Conservation (phyloP, 1,140 invertebrate genomes). For the Choristoneura fumiferana region DNA sequence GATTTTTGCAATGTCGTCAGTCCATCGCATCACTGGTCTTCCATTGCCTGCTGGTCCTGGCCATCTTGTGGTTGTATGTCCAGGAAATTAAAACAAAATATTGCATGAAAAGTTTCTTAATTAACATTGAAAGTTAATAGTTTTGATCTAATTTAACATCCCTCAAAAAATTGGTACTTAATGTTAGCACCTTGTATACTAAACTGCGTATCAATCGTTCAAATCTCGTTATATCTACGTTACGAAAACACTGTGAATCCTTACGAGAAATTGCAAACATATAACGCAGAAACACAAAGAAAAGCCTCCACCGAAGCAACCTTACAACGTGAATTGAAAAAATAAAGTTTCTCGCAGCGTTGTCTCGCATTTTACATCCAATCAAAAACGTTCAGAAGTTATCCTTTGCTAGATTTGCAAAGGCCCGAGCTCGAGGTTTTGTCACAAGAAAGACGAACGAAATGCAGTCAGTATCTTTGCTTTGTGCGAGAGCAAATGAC, state of each 20-base stretch:
- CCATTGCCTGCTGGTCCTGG: too few species aligned
- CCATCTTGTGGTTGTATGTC: too few species aligned
- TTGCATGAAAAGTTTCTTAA: too few species aligned
- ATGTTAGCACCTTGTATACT: too few species aligned
- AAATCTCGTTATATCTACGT: background rate
- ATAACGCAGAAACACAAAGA: conserved; percentile 1
- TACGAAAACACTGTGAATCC: background rate
- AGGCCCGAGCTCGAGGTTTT: conserved; percentile 9
- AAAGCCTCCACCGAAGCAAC: conserved; percentile 6
- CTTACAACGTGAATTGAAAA: conserved; percentile 14
- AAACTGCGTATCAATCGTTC: too few species aligned
- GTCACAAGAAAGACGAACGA: background rate
- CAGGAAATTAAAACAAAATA: too few species aligned
- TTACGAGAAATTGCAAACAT: background rate
- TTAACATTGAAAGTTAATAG: too few species aligned
- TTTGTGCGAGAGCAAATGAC: conserved; percentile 11
- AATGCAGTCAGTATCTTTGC: conserved; percentile 7
- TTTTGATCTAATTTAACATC: too few species aligned
- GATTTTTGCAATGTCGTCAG: too few species aligned
- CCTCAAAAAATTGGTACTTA: too few species aligned
- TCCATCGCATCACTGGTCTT: too few species aligned
- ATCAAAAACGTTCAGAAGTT: conserved; percentile 18
- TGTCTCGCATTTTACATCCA: conserved; percentile 19
- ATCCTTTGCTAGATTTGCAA: conserved; percentile 5
- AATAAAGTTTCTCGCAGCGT: conserved; percentile 10